phyloP scores from a whole-genome alignment of 2,797 vertebrate species.

The Trachurus trachurus region DNA sequence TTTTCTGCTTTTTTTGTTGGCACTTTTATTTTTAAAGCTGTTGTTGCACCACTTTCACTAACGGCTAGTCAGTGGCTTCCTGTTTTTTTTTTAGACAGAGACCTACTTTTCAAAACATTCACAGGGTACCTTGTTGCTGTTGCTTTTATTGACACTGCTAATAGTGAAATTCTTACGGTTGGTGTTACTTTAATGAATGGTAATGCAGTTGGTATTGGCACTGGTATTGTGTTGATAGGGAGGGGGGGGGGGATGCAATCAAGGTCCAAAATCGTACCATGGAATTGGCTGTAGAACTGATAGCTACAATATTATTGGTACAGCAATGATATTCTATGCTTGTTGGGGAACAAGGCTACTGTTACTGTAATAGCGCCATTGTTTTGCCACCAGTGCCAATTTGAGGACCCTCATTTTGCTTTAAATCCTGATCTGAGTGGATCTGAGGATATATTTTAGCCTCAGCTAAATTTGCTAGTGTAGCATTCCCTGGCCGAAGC shows the following conservation, averaged over 20 bases:
- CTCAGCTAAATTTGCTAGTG: background rate
- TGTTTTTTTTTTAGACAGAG: background rate
- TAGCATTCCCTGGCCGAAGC: background rate
- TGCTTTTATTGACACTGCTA: background rate
- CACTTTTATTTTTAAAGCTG: background rate
- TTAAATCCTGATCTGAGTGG: background rate
- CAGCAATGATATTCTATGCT: background rate
- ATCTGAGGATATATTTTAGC: background rate
- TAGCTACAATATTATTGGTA: background rate
- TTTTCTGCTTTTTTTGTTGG: background rate
- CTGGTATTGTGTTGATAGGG: background rate
- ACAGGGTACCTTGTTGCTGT: background rate
- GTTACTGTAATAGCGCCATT: background rate
- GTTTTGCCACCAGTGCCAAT: background rate
- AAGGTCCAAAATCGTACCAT: background rate
- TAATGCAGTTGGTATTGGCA: background rate
- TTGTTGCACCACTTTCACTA: background rate
- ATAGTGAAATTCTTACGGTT: background rate
- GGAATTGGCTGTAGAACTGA: background rate
- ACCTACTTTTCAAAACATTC: background rate
- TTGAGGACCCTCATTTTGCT: background rate
- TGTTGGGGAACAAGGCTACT: background rate
- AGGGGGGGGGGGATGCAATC: background rate
- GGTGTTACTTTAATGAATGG: background rate
- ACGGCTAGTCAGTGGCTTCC: background rate